Percentiles rank a stretch among this genome's conserved stretches.
Evolutionary conservation across 2,888 invertebrate genomes (phyloP).

Genomic region (Trichacis sp.): DNA sequence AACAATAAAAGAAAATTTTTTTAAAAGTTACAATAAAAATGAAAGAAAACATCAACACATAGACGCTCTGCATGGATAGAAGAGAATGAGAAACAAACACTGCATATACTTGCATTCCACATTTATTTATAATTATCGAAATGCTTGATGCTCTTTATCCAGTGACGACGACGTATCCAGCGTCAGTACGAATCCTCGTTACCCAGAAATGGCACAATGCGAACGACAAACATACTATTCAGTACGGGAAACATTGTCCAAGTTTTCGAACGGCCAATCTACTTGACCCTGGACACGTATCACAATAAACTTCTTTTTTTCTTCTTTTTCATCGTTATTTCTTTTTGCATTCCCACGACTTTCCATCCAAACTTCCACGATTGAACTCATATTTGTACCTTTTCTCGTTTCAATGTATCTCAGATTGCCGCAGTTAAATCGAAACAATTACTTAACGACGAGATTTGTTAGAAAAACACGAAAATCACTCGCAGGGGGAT

Average conservation of each 20-base stretch:
- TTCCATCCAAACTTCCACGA: slow-evolving; percentile 43
- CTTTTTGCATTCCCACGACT: slow-evolving; percentile 42
- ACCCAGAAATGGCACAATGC: slow-evolving; percentile 30
- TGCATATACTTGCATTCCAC: slow-evolving; percentile 39
- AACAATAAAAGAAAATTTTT: background rate
- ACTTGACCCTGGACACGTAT: slow-evolving; percentile 47
- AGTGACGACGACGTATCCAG: slow-evolving; percentile 49
- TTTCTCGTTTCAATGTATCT: slow-evolving; percentile 15
- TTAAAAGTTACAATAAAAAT: too few relatives aligned
- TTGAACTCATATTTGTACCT: slow-evolving; percentile 45
- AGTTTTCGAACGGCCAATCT: slow-evolving; percentile 40
- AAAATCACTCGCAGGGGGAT: background rate
- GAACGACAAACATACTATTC: slow-evolving; percentile 35
- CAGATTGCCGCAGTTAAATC: background rate
- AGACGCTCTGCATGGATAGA: background rate
- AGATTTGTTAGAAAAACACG: slow-evolving; percentile 4
- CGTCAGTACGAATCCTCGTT: slow-evolving; percentile 41
- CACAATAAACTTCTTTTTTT: slow-evolving; percentile 41
- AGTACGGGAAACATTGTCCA: slow-evolving; percentile 41
- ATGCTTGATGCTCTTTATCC: slow-evolving; percentile 46
- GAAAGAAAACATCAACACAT: too few relatives aligned
- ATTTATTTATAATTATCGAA: slow-evolving; percentile 48
- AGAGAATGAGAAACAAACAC: slow-evolving; percentile 28
- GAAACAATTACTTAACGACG: background rate
- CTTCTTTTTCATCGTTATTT: slow-evolving; percentile 41